Evolutionary conservation across 30 jellyfish, hydroid and myxozoan species (phyloP).

Genomic region (Pseudorhiza aurosa): DNA sequence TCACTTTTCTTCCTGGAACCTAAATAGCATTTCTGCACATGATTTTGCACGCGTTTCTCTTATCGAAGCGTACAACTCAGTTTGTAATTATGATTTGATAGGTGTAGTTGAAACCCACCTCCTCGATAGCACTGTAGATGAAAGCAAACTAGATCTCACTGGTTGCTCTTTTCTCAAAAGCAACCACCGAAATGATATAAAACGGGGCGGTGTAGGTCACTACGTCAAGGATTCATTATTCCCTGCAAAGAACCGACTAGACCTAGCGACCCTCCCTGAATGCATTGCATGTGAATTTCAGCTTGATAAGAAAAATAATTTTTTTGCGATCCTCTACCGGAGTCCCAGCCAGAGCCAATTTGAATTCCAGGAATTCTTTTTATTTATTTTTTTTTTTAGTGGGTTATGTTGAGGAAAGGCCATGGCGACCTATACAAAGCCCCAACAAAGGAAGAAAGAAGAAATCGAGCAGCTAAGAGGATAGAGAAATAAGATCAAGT

Average conservation of each 20-base stretch:
- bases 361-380: slow-evolving; percentile 52
- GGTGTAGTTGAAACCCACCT: slow-evolving; percentile 12
- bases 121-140: slow-evolving; percentile 50
- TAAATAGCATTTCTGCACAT: slow-evolving; percentile 52
- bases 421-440: too few relatives aligned
- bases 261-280: slow-evolving; percentile 54
- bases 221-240: slow-evolving; percentile 24
- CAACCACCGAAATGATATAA: slow-evolving; percentile 40
- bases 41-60: slow-evolving; percentile 47
- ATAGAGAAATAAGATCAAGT: too few relatives aligned
- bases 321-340: slow-evolving; percentile 31
- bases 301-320: slow-evolving; percentile 33
- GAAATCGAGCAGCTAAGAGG: too few relatives aligned
- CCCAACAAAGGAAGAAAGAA: too few relatives aligned
- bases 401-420: too few relatives aligned
- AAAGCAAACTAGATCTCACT: slow-evolving; percentile 31
- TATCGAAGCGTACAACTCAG: slow-evolving; percentile 32
- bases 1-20: slow-evolving; percentile 26
- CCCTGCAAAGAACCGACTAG: slow-evolving; percentile 37
- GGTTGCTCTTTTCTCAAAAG: slow-evolving; percentile 20
- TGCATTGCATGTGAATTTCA: slow-evolving; percentile 41
- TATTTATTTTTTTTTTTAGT: too few relatives aligned
- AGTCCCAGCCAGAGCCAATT: slow-evolving; percentile 67
- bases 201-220: slow-evolving; percentile 55
- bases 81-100: slow-evolving; percentile 20